A percentile compares a stretch with the other conserved stretches of the same genome.
Evolutionary conservation across 2,113 vertebrate species (phyloP).

Genomic region (Nyctibius bracteatus): DNA sequence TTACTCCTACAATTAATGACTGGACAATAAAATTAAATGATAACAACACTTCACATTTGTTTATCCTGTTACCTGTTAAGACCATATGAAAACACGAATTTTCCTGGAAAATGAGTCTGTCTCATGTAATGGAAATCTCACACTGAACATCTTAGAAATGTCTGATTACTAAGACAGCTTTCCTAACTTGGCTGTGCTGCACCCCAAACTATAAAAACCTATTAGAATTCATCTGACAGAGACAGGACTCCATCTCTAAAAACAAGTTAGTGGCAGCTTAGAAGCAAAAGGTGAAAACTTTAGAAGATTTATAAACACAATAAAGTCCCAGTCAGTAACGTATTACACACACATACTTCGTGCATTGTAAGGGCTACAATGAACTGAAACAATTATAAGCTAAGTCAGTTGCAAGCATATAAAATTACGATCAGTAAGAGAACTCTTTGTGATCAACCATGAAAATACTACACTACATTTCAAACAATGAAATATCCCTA

Average conservation of each 20-base stretch:
- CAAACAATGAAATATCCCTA: background rate
- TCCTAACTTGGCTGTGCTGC: background rate
- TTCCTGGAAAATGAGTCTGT: background rate
- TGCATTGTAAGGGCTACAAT: background rate
- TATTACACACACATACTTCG: rapidly evolving
- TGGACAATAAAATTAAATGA: background rate
- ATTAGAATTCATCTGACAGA: background rate
- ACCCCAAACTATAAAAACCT: background rate
- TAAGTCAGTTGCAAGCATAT: background rate
- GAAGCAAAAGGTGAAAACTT: background rate
- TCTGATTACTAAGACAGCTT: background rate
- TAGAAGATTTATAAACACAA: background rate
- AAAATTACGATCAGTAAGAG: background rate
- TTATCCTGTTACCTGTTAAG: background rate
- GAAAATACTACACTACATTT: background rate
- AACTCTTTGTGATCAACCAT: background rate
- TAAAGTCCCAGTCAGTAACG: background rate
- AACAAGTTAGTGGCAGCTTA: background rate
- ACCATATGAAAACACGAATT: background rate
- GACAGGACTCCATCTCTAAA: background rate
- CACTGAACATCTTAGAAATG: background rate
- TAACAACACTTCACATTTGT: background rate
- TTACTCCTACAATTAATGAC: background rate
- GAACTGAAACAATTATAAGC: background rate
- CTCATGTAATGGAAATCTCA: background rate